phyloP scores from a whole-genome alignment of 2,888 invertebrate species.

The Harpalus rufipes region DNA sequence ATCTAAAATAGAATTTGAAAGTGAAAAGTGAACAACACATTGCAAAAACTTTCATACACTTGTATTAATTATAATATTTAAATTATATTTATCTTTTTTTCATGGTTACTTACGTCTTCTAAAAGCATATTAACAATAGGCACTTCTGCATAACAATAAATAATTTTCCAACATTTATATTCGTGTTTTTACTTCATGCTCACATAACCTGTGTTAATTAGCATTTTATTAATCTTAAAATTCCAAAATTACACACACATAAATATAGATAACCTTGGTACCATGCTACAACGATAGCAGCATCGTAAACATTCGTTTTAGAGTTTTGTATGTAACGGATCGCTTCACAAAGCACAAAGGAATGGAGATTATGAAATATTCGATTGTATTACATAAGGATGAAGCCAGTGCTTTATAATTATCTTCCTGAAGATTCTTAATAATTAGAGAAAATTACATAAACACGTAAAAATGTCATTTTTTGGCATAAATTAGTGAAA shows the following conservation, averaged over 20 bases:
- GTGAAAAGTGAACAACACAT: not conserved
- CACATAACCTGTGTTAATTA: conserved; percentile 48
- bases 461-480: not conserved
- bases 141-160: conserved; percentile 25
- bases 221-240: conserved; percentile 48
- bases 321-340: conserved; percentile 41
- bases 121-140: conserved; percentile 30
- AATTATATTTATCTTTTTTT: conserved; percentile 32
- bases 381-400: conserved; percentile 27
- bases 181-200: conserved; percentile 32
- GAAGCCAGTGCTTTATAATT: not conserved
- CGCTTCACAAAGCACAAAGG: conserved; percentile 16
- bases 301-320: conserved; percentile 51
- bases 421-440: not conserved
- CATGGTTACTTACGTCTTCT: conserved; percentile 12
- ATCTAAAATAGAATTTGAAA: not conserved
- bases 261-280: conserved; percentile 61
- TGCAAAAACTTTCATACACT: conserved; percentile 38
- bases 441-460: not conserved
- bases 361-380: conserved; percentile 26
- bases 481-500: not conserved
- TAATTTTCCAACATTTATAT: conserved; percentile 48
- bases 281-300: conserved; percentile 28
- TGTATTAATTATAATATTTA: conserved; percentile 19
- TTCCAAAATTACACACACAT: conserved; percentile 55